Evolutionary conservation across 2,888 invertebrate genomes (phyloP).

Genomic region (Heteropelma amictum): DNA sequence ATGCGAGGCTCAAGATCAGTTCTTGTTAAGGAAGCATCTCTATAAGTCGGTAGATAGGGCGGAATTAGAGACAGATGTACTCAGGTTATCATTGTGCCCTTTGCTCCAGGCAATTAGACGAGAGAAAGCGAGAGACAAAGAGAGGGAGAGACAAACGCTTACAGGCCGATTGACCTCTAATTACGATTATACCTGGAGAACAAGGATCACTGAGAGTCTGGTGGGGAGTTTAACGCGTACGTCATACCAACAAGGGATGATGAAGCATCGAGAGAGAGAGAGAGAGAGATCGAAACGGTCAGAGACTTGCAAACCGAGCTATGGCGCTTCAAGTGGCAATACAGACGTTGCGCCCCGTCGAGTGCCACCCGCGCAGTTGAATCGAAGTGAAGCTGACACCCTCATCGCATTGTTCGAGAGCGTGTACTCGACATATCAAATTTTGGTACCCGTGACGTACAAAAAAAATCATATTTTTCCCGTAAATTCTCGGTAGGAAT

Average conservation of each 20-base stretch:
- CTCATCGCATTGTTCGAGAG: neutral
- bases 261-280: slow-evolving; percentile 6
- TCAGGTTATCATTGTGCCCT: slow-evolving; percentile 15
- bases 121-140: slow-evolving; percentile 28
- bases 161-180: slow-evolving; percentile 71
- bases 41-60: slow-evolving; percentile 9
- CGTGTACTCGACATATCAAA: neutral
- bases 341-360: slow-evolving; percentile 55
- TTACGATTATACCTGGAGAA: slow-evolving; percentile 71
- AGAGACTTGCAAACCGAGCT: slow-evolving; percentile 23
- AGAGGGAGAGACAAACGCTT: slow-evolving; percentile 56
- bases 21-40: slow-evolving; percentile 52
- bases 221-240: slow-evolving; percentile 51
- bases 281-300: slow-evolving; percentile 4
- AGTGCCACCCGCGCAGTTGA: slow-evolving; percentile 27
- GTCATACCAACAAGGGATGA: slow-evolving; percentile 56
- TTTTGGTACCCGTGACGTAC: neutral
- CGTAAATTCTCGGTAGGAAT: no score
- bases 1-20: slow-evolving; percentile 27
- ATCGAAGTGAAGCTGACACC: slow-evolving; percentile 24
- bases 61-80: slow-evolving; percentile 50
- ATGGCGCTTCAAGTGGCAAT: slow-evolving; percentile 66
- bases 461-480: neutral
- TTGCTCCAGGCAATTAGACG: slow-evolving; percentile 64
- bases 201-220: slow-evolving; percentile 54